phyloP scores from a whole-genome alignment of 2,888 invertebrate genomes.

The Amphipyra tragopoginis region DNA sequence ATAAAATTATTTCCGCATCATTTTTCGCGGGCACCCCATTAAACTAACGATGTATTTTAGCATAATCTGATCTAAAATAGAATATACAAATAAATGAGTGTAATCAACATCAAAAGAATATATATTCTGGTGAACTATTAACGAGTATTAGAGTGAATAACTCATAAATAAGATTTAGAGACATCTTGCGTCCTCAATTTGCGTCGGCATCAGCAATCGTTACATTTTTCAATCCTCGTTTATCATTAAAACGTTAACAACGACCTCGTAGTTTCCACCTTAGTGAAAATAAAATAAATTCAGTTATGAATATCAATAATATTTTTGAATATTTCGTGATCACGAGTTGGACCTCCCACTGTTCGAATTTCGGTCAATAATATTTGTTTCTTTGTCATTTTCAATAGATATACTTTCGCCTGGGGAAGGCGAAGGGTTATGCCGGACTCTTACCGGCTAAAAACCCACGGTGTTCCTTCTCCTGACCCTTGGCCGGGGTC shows the following conservation, averaged over 20 bases:
- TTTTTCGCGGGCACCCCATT: constrained; percentile 68
- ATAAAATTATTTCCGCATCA: constrained; percentile 67
- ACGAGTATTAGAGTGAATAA: constrained; percentile 81
- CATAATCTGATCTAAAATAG: constrained; percentile 73
- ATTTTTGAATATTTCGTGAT: constrained; percentile 12
- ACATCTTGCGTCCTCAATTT: constrained; percentile 82
- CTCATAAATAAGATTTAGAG: constrained; percentile 84
- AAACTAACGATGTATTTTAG: constrained; percentile 73
- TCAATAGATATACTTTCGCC: too few relatives aligned
- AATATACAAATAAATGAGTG: constrained; percentile 77
- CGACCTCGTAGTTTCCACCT: constrained; percentile 70
- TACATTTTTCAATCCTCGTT: constrained; percentile 81
- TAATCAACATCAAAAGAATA: constrained; percentile 85
- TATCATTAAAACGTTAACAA: constrained; percentile 81
- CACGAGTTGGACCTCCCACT: constrained; percentile 12
- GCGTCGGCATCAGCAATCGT: constrained; percentile 81
- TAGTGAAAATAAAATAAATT: constrained; percentile 61
- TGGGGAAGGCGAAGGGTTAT: too few relatives aligned
- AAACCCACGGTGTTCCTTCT: too few relatives aligned
- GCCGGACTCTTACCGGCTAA: too few relatives aligned
- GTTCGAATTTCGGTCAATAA: background rate
- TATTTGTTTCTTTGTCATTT: background rate
- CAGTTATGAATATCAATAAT: constrained; percentile 64
- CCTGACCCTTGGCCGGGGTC: too few relatives aligned
- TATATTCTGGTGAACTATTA: constrained; percentile 80